These are phyloP conservation scores for Tonatia bakeri DNA, from an alignment of 2,113 vertebrate genomes.

Conservation along the genomic window DNA sequence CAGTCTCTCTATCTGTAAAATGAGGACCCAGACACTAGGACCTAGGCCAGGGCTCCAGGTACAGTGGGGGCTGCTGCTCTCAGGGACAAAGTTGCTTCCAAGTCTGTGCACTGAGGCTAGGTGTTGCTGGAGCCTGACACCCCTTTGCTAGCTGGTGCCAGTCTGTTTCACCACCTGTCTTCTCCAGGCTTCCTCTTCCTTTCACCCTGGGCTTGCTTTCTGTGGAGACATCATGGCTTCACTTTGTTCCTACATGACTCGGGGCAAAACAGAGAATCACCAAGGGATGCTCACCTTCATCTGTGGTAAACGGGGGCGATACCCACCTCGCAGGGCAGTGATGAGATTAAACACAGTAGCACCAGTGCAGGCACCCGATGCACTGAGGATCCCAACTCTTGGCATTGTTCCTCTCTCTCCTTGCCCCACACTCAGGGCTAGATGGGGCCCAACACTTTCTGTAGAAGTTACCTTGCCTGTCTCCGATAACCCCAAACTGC, in stretches of 20 bases:
- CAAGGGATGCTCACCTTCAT: background rate
- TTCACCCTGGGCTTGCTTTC: background rate
- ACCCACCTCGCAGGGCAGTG: background rate
- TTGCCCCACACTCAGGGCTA: background rate
- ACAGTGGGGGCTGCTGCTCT: rapidly evolving
- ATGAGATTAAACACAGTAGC: background rate
- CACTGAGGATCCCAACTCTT: rapidly evolving
- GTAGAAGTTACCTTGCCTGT: background rate
- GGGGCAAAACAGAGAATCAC: background rate
- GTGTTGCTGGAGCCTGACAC: background rate
- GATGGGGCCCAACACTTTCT: background rate
- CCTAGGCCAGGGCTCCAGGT: rapidly evolving
- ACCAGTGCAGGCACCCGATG: background rate
- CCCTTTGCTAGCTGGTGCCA: background rate
- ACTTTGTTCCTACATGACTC: background rate
- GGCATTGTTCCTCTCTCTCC: background rate
- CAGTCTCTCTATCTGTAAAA: background rate
- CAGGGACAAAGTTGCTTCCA: background rate
- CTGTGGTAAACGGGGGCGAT: background rate
- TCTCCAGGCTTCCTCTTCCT: background rate
- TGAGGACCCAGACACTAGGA: too few species aligned
- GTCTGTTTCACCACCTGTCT: rapidly evolving
- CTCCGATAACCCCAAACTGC: background rate
- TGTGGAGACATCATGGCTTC: background rate
- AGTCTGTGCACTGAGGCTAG: rapidly evolving